Conservation (phyloP, 2,797 vertebrate species). For the Echeneis naucrates region DNA sequence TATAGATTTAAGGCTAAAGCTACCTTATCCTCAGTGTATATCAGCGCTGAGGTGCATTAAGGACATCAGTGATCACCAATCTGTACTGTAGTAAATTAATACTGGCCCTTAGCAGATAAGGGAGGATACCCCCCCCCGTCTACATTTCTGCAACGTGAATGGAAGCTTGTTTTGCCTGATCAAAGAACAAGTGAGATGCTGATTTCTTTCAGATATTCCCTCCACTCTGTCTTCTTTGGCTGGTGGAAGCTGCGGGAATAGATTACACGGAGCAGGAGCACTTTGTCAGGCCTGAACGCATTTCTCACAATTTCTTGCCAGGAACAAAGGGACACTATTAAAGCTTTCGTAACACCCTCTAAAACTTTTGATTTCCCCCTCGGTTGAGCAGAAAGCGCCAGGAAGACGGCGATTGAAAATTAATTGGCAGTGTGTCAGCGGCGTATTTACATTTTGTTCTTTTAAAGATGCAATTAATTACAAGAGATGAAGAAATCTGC, state of each 20-base stretch:
- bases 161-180: slow-evolving; percentile 50
- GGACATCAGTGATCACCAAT: neutral
- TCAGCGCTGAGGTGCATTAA: neutral
- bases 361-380: slow-evolving; percentile 78
- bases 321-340: slow-evolving; percentile 76
- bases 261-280: slow-evolving; percentile 69
- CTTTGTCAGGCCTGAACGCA: slow-evolving; percentile 70
- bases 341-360: slow-evolving; percentile 70
- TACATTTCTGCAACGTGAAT: slow-evolving; percentile 28
- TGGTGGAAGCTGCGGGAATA: slow-evolving; percentile 64
- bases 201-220: slow-evolving; percentile 50
- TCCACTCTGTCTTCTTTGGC: slow-evolving; percentile 40
- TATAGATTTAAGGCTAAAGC: neutral
- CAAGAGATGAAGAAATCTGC: slow-evolving; percentile 73
- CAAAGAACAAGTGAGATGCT: slow-evolving; percentile 54
- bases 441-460: slow-evolving; percentile 79
- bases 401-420: slow-evolving; percentile 69
- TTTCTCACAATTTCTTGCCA: slow-evolving; percentile 69
- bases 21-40: slow-evolving; percentile 1
- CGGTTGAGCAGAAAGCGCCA: slow-evolving; percentile 62
- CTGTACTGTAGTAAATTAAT: slow-evolving; percentile 1
- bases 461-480: slow-evolving; percentile 83
- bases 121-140: slow-evolving; percentile 20
- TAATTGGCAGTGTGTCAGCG: slow-evolving; percentile 79
- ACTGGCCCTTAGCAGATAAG: slow-evolving; percentile 10